phyloP scores from a whole-genome alignment of 2,888 invertebrate genomes.

The Apodemia hepburni region DNA sequence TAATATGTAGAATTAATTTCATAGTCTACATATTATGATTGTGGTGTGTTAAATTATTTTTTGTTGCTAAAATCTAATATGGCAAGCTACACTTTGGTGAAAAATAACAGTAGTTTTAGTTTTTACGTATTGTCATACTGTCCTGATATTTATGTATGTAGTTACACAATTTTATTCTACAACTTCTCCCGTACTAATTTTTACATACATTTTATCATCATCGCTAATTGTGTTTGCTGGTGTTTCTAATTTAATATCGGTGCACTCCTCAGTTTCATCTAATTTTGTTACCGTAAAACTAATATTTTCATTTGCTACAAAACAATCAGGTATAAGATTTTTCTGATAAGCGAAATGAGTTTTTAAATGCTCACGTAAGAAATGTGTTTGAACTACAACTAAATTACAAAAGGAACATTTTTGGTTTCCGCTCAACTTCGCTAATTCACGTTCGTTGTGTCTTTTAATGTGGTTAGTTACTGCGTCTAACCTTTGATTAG shows the following conservation, averaged over 20 bases:
- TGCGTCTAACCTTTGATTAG: constrained; percentile 85
- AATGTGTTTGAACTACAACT: constrained; percentile 86
- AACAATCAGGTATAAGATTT: constrained; percentile 79
- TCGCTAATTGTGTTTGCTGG: constrained; percentile 43
- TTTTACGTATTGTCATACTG: constrained; percentile 31
- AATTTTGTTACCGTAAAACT: constrained; percentile 76
- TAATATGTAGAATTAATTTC: too few species aligned
- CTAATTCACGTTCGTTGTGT: constrained; percentile 81
- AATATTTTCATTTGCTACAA: constrained; percentile 80
- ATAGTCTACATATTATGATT: neutral
- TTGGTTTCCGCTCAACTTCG: constrained; percentile 77
- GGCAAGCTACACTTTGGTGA: constrained; percentile 78
- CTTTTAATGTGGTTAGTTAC: constrained; percentile 88
- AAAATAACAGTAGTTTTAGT: constrained; percentile 54
- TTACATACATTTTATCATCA: constrained; percentile 63
- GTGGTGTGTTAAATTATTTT: constrained; percentile 8
- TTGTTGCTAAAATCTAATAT: constrained; percentile 61
- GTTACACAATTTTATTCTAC: constrained; percentile 33
- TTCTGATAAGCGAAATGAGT: constrained; percentile 86
- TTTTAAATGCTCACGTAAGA: constrained; percentile 89
- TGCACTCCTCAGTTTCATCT: constrained; percentile 53
- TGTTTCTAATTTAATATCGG: constrained; percentile 63
- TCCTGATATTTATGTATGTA: constrained; percentile 7
- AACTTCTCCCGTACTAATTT: constrained; percentile 63
- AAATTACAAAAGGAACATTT: constrained; percentile 92